Base-by-base conservation (phyloP, 2,797 vertebrate species). In the Melanotaenia maccullochi region DNA sequence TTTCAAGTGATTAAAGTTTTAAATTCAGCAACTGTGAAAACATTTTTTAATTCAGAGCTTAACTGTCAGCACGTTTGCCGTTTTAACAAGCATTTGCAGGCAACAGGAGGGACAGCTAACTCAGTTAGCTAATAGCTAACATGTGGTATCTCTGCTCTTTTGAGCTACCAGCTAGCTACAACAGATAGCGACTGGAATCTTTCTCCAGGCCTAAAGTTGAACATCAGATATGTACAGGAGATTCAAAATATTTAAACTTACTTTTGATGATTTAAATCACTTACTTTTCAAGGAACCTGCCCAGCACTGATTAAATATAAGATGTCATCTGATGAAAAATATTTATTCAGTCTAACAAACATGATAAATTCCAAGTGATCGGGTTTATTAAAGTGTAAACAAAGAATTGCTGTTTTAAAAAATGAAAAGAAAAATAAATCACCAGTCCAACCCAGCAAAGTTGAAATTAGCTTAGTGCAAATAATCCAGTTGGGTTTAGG, bases 401-500 rank as follows among this genome's bases (percentile, higher is more conserved):
- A 18, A 54, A 65, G 18, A 13, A 32, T 14, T 22, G 36, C 22
- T 44, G 25, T 60, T 12, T 38, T 2, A 42, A 11, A 22, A 59
- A 13, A 33, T 30, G 12, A 8, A 18, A 20, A 44, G 5, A 32
- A 36, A 25, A 38, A 22, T 9, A 49, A 51, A 14, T 47, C 33
- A 58, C n/a, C 22, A 30, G 28, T 14, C 35, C 47, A 5, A n/a
- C 22, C 18, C 42, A 18, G 58, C 2, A 20, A 6, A 33, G 42
- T 61, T 70, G 36, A 28, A 40, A 58, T 58, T 52, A 54, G 67
- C 57, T 67, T 59, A 55, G 70, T 42, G 51, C 56, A 79, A 20
- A 25, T 30, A 32, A 49, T 28, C 65, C 44, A 22, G 71, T 72
- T 75, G 54, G 57, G 73, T 68, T 83, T 73, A 78, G 85, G 85